Conservation (phyloP, 2,797 vertebrate species). For the Onychomys torridus region DNA sequence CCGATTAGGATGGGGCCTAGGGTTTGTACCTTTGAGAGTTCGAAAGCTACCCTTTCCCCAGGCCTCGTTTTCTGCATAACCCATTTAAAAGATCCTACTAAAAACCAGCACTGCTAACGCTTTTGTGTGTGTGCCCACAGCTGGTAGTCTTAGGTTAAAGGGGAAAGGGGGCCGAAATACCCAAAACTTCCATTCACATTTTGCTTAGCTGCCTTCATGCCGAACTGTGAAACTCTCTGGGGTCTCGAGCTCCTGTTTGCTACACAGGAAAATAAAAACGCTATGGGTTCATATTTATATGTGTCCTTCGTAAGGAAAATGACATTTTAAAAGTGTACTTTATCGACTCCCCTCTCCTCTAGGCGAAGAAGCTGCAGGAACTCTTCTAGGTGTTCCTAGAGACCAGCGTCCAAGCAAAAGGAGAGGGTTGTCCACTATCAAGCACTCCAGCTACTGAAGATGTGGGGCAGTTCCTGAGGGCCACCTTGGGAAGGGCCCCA, state of each 20-base stretch:
- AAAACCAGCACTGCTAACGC: conserved; percentile 56
- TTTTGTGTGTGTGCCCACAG: conserved; percentile 62
- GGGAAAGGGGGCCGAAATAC: conserved; percentile 40
- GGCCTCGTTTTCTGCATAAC: conserved; percentile 77
- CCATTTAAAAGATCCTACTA: conserved; percentile 74
- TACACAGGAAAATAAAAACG: neutral
- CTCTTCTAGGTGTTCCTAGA: conserved; percentile 20
- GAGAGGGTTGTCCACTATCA: neutral
- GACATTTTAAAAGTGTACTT: neutral
- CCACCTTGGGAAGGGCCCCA: conserved; percentile 77
- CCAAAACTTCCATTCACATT: conserved; percentile 74
- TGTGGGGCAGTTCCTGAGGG: conserved; percentile 55
- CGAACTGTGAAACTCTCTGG: neutral
- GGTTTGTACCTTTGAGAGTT: neutral
- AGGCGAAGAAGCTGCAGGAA: conserved; percentile 11
- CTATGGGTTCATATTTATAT: conserved; percentile 1
- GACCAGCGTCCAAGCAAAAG: neutral
- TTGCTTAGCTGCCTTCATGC: neutral
- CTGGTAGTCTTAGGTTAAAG: conserved; percentile 54
- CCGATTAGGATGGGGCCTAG: neutral
- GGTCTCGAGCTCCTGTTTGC: conserved; percentile 49
- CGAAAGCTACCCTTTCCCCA: neutral
- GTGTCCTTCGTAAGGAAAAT: neutral
- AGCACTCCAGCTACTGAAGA: conserved; percentile 2
- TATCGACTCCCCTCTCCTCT: neutral